Conservation (phyloP, 2,113 vertebrate species). For the Malaclemys terrapin region DNA sequence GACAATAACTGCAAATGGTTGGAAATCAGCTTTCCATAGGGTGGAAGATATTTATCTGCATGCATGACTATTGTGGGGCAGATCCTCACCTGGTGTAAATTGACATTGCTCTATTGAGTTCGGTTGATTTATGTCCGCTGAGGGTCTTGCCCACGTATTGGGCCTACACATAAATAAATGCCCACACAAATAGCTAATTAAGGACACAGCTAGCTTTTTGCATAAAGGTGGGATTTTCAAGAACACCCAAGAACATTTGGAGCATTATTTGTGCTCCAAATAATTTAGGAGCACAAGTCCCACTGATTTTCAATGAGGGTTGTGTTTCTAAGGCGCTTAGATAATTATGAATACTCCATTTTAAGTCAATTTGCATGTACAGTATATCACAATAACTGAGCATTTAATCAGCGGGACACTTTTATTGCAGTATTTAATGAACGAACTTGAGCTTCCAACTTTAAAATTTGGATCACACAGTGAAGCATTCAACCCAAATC, state of each 20-base stretch:
- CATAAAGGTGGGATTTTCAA: neutral
- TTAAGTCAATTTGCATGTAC: neutral
- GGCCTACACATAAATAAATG: slow-evolving; percentile 27
- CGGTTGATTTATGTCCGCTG: neutral
- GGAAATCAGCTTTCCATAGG: neutral
- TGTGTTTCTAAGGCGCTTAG: neutral
- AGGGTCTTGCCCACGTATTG: accelerated
- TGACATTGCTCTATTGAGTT: neutral
- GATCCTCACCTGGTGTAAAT: neutral
- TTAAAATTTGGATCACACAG: neutral
- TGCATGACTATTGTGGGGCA: neutral
- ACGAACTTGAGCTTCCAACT: slow-evolving; percentile 1
- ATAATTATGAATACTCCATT: neutral
- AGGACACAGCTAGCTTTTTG: slow-evolving; percentile 33
- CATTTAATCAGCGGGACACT: neutral
- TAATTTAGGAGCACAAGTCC: neutral
- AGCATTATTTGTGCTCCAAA: neutral
- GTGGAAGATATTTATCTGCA: neutral
- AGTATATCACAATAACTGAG: accelerated
- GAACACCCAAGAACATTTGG: neutral
- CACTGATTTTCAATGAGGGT: neutral
- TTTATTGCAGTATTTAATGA: neutral
- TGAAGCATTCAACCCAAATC: neutral
- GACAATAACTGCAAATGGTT: neutral
- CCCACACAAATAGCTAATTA: slow-evolving; percentile 49